Conservation (phyloP, 2,888 invertebrate genomes). For the Seira sanloemensis region DNA sequence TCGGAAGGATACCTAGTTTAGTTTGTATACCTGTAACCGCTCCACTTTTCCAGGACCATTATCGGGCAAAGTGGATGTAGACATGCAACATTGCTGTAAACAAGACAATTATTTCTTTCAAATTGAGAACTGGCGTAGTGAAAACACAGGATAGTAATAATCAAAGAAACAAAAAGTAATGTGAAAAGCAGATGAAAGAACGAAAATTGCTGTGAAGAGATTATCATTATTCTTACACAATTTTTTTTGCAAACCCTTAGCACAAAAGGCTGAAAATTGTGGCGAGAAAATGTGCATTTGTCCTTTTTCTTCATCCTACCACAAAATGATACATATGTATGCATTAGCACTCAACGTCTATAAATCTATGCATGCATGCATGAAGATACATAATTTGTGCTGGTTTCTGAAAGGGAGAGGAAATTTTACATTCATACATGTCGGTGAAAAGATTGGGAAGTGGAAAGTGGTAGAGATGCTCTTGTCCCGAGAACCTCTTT, state of each 20-base stretch:
- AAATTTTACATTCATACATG: neutral
- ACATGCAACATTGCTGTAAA: neutral
- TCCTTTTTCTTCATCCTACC: too few species aligned
- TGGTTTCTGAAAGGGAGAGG: neutral
- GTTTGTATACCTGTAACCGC: too few species aligned
- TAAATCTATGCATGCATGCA: slow-evolving; percentile 46
- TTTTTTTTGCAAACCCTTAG: neutral
- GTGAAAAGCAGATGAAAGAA: neutral
- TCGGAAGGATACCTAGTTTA: too few species aligned
- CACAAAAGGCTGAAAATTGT: neutral
- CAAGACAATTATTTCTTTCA: neutral
- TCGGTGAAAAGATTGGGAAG: neutral
- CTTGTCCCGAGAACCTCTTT: neutral
- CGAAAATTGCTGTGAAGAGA: neutral
- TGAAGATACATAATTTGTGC: neutral
- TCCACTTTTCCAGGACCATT: too few species aligned
- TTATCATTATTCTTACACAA: neutral
- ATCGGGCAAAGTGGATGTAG: neutral
- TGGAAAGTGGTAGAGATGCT: too few species aligned
- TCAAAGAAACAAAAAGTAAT: neutral
- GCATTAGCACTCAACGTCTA: too few species aligned
- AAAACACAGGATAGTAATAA: neutral
- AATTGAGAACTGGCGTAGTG: neutral
- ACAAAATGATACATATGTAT: slow-evolving; percentile 25
- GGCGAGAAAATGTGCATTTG: too few species aligned